Percentiles rank a stretch among this genome's conserved stretches.
These are phyloP conservation scores for Musca vetustissima DNA, from an alignment of 1,140 invertebrate species.

Conservation along the genomic window DNA sequence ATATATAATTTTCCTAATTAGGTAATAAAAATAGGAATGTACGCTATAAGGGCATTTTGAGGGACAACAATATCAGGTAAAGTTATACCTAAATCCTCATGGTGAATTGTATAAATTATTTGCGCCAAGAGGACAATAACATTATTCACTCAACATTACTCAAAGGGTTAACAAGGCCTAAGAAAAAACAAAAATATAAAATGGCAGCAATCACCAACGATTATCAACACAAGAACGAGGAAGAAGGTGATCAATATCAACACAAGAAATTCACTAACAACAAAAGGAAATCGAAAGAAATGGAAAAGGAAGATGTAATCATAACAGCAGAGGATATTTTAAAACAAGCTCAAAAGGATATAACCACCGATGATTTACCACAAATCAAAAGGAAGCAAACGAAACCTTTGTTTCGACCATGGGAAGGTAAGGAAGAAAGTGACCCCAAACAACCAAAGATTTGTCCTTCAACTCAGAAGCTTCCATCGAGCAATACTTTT, in stretches of 20 bases:
- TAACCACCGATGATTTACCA: too few species aligned
- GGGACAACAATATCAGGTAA: too few species aligned
- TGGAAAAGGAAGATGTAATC: not conserved
- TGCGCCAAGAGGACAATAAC: not conserved
- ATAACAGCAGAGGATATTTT: too few species aligned
- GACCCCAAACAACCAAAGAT: too few species aligned
- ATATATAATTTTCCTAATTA: too few species aligned
- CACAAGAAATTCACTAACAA: not conserved
- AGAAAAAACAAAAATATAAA: not conserved
- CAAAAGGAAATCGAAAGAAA: not conserved
- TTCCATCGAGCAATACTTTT: not conserved
- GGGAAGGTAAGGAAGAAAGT: not conserved
- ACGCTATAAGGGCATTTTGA: too few species aligned
- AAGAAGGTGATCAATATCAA: too few species aligned
- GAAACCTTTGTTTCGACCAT: not conserved
- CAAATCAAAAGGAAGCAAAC: not conserved
- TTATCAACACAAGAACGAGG: not conserved
- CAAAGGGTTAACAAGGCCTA: not conserved
- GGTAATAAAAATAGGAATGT: too few species aligned
- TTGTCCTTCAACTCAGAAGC: too few species aligned
- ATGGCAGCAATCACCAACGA: not conserved
- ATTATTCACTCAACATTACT: not conserved
- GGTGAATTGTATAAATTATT: not conserved
- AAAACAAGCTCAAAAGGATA: too few species aligned
- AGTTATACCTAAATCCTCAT: too few species aligned